Conservation (phyloP, 2,888 invertebrate species). For the Oligia fasciuncula region DNA sequence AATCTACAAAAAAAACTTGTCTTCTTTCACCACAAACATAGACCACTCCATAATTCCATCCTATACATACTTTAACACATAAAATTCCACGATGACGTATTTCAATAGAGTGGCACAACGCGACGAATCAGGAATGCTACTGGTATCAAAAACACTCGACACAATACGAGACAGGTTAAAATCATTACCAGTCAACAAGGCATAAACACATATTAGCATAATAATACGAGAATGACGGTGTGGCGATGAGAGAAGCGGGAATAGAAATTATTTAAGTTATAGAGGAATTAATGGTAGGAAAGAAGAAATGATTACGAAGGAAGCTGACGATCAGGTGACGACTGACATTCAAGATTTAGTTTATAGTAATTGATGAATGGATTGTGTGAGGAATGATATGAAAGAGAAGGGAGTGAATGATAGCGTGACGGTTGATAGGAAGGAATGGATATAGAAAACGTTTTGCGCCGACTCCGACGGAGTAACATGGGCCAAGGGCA, state of each 20-base stretch:
- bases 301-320: neutral
- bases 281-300: neutral
- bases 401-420: neutral
- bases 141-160: conserved; percentile 62
- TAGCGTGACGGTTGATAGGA: neutral
- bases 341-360: no score
- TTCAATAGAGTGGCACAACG: conserved; percentile 52
- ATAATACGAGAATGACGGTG: conserved; percentile 53
- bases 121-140: conserved; percentile 68
- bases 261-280: neutral
- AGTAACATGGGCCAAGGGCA: neutral
- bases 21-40: neutral
- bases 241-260: conserved; percentile 36
- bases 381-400: neutral
- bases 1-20: neutral
- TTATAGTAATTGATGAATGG: neutral
- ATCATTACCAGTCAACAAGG: conserved; percentile 62
- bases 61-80: conserved; percentile 36
- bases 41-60: conserved; percentile 1
- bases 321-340: neutral
- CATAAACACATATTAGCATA: conserved; percentile 68
- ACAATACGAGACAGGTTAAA: conserved; percentile 58
- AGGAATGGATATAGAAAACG: neutral
- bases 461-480: neutral
- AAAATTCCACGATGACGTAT: conserved; percentile 51